Evolutionary conservation across 2,888 invertebrate species (phyloP).

Genomic region (Macropis europaea): DNA sequence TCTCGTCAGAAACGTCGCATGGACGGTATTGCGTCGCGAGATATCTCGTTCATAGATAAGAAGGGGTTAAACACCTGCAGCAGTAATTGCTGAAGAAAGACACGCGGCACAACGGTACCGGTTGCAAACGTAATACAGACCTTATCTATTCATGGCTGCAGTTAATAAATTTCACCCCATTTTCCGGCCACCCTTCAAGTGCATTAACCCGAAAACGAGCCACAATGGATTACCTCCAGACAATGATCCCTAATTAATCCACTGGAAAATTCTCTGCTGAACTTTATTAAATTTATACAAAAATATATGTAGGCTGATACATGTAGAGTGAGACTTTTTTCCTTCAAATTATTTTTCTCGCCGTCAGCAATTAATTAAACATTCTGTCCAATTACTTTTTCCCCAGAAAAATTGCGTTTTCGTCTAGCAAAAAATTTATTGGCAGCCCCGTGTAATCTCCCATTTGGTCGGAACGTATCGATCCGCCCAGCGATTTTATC

Average conservation of each 20-base stretch:
- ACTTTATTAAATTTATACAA: too few species aligned
- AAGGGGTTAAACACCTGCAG: neutral
- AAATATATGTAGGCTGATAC: too few species aligned
- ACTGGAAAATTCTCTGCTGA: too few species aligned
- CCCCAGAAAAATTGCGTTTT: too few species aligned
- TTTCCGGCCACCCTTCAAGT: neutral
- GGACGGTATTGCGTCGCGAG: too few species aligned
- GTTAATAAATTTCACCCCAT: constrained; percentile 38
- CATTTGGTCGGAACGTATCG: neutral
- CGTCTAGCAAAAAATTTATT: too few species aligned
- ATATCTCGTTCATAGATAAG: too few species aligned
- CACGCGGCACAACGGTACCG: neutral
- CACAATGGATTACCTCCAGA: constrained; percentile 1
- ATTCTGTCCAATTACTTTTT: too few species aligned
- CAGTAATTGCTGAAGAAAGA: constrained; percentile 8
- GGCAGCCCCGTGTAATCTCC: neutral
- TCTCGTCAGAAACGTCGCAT: too few species aligned
- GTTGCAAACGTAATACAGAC: constrained; percentile 6
- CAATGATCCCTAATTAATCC: constrained; percentile 16
- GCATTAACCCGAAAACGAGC: constrained; percentile 28
- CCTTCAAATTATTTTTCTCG: too few species aligned
- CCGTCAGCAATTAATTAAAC: too few species aligned
- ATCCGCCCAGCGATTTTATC: constrained; percentile 5
- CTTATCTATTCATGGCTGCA: constrained; percentile 27
- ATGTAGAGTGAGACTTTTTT: too few species aligned